These are phyloP conservation scores for Nyctereutes procyonoides DNA, from an alignment of 2,113 vertebrate species.

Conservation along the genomic window DNA sequence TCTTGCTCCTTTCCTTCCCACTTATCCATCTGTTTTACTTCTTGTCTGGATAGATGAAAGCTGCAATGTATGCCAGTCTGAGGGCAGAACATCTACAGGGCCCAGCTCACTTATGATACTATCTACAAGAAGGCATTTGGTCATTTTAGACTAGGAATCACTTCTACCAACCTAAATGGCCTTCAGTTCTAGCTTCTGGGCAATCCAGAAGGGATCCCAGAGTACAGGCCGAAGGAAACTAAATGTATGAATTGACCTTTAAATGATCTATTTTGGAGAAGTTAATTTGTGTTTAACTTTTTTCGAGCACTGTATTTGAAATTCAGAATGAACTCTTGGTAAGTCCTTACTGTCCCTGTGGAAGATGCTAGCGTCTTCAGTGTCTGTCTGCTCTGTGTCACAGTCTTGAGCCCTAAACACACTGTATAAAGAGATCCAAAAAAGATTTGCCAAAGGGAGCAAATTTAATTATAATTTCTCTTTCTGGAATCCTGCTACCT, in stretches of 20 bases:
- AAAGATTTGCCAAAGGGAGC: neutral
- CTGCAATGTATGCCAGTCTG: neutral
- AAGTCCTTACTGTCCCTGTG: neutral
- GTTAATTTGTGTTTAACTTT: conserved; percentile 26
- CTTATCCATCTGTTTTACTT: neutral
- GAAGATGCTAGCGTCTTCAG: neutral
- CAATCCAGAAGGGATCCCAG: neutral
- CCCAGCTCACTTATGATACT: neutral
- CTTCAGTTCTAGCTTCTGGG: neutral
- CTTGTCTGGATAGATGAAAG: neutral
- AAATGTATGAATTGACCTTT: neutral
- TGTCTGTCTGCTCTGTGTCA: neutral
- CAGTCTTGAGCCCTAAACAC: neutral
- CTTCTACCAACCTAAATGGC: neutral
- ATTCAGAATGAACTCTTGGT: neutral
- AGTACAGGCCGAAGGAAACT: neutral
- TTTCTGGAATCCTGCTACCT: conserved; percentile 42
- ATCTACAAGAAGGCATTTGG: neutral
- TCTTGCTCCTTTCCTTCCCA: neutral
- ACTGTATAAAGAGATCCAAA: neutral
- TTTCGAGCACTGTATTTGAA: conserved; percentile 28
- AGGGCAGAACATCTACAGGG: neutral
- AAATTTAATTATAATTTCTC: neutral
- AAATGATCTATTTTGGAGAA: neutral
- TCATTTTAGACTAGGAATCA: neutral